Evolutionary conservation across 2,797 vertebrate genomes (phyloP).

Genomic region (Myotis daubentonii): DNA sequence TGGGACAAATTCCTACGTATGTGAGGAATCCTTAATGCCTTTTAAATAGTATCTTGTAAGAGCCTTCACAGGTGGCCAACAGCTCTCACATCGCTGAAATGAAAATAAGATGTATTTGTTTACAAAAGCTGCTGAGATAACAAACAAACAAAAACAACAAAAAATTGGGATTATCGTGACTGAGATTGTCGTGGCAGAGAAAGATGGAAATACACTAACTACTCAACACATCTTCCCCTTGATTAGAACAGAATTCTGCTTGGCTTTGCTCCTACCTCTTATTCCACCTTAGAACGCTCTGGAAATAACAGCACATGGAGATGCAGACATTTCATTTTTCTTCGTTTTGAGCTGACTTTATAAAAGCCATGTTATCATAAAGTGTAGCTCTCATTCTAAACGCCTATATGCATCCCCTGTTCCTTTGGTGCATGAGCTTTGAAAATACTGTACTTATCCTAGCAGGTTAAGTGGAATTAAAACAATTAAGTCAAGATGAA

Average conservation of each 20-base stretch:
- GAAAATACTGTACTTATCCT: not conserved
- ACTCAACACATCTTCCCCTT: accelerated
- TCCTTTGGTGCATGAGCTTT: not conserved
- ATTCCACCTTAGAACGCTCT: not conserved
- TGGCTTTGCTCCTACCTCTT: not conserved
- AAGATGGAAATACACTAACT: accelerated
- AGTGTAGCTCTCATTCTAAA: not conserved
- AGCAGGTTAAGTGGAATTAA: not conserved
- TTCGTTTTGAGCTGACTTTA: not conserved
- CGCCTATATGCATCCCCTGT: accelerated
- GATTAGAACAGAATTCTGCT: no score
- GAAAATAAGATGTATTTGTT: not conserved
- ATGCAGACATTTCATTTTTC: not conserved
- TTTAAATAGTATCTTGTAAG: not conserved
- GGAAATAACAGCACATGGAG: not conserved
- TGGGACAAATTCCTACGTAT: not conserved
- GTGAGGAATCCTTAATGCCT: not conserved
- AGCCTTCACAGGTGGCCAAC: not conserved
- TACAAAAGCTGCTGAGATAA: not conserved
- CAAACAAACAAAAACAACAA: not conserved
- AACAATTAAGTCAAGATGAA: not conserved
- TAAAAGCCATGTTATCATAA: not conserved
- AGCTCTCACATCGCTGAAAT: not conserved
- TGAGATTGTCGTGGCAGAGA: not conserved
- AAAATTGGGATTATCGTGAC: not conserved